Conservation (phyloP, 2,888 invertebrate genomes). For the Cryptophagus acutangulus region DNA sequence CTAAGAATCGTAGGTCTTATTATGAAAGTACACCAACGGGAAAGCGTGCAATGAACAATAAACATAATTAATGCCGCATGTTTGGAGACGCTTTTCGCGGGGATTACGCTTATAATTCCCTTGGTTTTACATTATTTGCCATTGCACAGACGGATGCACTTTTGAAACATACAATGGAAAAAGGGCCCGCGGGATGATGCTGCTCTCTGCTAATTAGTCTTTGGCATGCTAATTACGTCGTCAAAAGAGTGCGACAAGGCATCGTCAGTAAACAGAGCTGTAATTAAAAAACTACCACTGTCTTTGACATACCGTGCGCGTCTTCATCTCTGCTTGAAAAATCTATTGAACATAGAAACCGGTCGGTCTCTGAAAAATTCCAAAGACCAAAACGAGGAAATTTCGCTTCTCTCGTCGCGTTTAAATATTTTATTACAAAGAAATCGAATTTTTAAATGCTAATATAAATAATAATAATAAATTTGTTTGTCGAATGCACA, state of each 20-base stretch:
- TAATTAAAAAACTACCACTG: slow-evolving; percentile 33
- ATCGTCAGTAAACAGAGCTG: slow-evolving; percentile 31
- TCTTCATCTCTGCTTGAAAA: slow-evolving; percentile 9
- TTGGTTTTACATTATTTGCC: slow-evolving; percentile 29
- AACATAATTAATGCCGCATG: slow-evolving; percentile 16
- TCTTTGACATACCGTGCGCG: slow-evolving; percentile 14
- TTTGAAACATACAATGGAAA: slow-evolving; percentile 25
- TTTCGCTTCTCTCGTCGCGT: too few relatives aligned
- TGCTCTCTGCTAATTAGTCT: slow-evolving; percentile 35
- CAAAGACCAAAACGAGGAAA: too few relatives aligned
- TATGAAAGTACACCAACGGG: slow-evolving; percentile 8
- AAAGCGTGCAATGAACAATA: slow-evolving; percentile 11
- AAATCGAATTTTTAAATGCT: too few relatives aligned
- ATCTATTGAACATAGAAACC: slow-evolving; percentile 12
- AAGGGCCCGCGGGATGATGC: slow-evolving; percentile 24
- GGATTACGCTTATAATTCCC: slow-evolving; percentile 24
- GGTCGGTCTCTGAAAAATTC: slow-evolving; percentile 5
- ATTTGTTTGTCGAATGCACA: too few relatives aligned
- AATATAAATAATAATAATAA: too few relatives aligned
- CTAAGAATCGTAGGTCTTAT: slow-evolving; percentile 4
- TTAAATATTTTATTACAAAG: too few relatives aligned
- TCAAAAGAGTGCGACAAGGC: slow-evolving; percentile 34
- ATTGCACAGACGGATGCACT: slow-evolving; percentile 30
- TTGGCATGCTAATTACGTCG: slow-evolving; percentile 37
- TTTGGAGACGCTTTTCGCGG: slow-evolving; percentile 13